A percentile compares a stretch with the other conserved stretches of the same genome.
Evolutionary conservation across 1,140 invertebrate species (phyloP).

Genomic region (Megathymus violae): DNA sequence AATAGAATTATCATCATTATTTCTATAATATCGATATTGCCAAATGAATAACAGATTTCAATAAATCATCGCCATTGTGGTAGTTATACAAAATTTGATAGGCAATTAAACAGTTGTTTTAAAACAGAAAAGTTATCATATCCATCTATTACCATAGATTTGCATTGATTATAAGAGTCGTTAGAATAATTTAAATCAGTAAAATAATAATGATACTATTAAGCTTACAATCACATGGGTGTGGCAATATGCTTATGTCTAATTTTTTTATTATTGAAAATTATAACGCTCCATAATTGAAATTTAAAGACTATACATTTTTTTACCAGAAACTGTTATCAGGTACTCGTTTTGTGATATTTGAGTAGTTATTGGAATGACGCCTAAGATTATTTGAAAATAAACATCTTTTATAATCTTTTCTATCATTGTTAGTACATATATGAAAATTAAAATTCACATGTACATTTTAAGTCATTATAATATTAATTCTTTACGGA

Average conservation of each 20-base stretch:
- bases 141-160: constrained; percentile 64
- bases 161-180: constrained; percentile 43
- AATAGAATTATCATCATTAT: constrained; percentile 32
- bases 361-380: too few species aligned
- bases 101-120: constrained; percentile 59
- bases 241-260: constrained; percentile 31
- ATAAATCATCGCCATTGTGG: constrained; percentile 52
- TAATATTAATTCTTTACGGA: too few species aligned
- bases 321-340: too few species aligned
- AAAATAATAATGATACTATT: constrained; percentile 41
- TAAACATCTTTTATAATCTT: too few species aligned
- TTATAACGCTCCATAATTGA: constrained; percentile 5
- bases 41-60: constrained; percentile 55
- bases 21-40: constrained; percentile 42
- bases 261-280: constrained; percentile 12
- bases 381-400: too few species aligned
- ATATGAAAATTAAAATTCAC: too few species aligned
- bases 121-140: constrained; percentile 51
- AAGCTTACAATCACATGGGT: constrained; percentile 31
- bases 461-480: too few species aligned
- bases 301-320: not conserved
- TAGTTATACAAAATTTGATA: constrained; percentile 46
- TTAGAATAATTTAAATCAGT: constrained; percentile 53
- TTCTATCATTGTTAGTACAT: too few species aligned
- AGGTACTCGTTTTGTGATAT: constrained; percentile 1